Conservation (phyloP, 2,888 invertebrate genomes). For the Argyresthia goedartella region DNA sequence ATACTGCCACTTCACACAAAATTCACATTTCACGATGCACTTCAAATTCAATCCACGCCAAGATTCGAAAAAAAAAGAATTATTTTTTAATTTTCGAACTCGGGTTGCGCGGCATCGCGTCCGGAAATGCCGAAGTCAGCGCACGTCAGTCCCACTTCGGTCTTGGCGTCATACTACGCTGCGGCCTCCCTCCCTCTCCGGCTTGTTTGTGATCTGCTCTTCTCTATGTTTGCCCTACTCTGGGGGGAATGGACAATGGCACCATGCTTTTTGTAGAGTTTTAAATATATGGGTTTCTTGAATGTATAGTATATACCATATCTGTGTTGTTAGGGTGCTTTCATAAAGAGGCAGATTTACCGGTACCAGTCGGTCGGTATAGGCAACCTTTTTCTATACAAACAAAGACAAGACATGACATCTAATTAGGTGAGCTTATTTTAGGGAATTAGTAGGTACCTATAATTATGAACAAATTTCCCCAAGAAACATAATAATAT, state of each 20-base stretch:
- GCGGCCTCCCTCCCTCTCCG: constrained; percentile 55
- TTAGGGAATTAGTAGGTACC: too few relatives aligned
- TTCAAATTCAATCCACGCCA: neutral
- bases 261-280: constrained; percentile 18
- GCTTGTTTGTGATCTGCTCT: too few relatives aligned
- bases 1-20: constrained; percentile 55
- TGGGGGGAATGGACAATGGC: constrained; percentile 43
- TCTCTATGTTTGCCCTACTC: constrained; percentile 51
- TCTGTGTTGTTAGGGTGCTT: too few relatives aligned
- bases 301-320: neutral
- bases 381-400: too few relatives aligned
- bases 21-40: constrained; percentile 23
- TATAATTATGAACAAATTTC: too few relatives aligned
- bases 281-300: neutral
- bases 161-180: constrained; percentile 56
- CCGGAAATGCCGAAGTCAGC: constrained; percentile 20
- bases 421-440: too few relatives aligned
- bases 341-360: too few relatives aligned
- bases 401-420: too few relatives aligned
- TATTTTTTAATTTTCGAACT: constrained; percentile 31
- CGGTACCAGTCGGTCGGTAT: too few relatives aligned
- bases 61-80: neutral
- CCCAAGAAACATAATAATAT: too few relatives aligned
- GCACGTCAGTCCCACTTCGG: constrained; percentile 47
- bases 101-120: constrained; percentile 35